phyloP scores from a whole-genome alignment of 1,140 invertebrate species.

The Mesaphorura yosii region DNA sequence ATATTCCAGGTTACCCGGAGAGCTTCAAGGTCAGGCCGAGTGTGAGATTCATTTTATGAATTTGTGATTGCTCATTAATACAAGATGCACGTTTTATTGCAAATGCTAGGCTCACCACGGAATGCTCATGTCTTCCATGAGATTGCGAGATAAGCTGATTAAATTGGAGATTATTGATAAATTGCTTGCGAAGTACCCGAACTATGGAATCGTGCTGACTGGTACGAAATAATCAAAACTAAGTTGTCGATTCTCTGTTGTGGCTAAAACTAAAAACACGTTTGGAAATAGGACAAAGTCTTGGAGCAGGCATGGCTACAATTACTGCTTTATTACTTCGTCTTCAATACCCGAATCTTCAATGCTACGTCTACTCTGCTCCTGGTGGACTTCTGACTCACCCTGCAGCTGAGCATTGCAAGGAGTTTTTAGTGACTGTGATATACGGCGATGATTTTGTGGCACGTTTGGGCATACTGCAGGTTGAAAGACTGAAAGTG shows the following conservation, averaged over 20 bases:
- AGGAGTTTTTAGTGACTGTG: constrained; percentile 70
- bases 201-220: constrained; percentile 60
- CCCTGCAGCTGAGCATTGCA: constrained; percentile 57
- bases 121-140: constrained; percentile 68
- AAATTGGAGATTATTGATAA: constrained; percentile 55
- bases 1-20: constrained; percentile 52
- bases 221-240: constrained; percentile 43
- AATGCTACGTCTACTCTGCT: constrained; percentile 71
- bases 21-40: constrained; percentile 49
- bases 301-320: constrained; percentile 69
- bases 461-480: constrained; percentile 66
- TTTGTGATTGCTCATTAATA: constrained; percentile 1
- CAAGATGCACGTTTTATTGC: neutral
- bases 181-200: constrained; percentile 55
- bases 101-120: constrained; percentile 61
- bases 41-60: too few relatives aligned
- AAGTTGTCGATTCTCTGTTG: too few relatives aligned
- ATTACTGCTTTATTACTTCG: constrained; percentile 63
- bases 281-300: constrained; percentile 75
- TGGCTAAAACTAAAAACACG: constrained; percentile 3
- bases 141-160: constrained; percentile 59
- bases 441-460: constrained; percentile 81
- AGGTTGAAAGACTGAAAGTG: constrained; percentile 40
- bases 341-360: constrained; percentile 52
- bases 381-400: constrained; percentile 58